A percentile compares a stretch with the other conserved stretches of the same genome.
Evolutionary conservation across 2,888 invertebrate species (phyloP).

Genomic region (Eupithecia exiguata): DNA sequence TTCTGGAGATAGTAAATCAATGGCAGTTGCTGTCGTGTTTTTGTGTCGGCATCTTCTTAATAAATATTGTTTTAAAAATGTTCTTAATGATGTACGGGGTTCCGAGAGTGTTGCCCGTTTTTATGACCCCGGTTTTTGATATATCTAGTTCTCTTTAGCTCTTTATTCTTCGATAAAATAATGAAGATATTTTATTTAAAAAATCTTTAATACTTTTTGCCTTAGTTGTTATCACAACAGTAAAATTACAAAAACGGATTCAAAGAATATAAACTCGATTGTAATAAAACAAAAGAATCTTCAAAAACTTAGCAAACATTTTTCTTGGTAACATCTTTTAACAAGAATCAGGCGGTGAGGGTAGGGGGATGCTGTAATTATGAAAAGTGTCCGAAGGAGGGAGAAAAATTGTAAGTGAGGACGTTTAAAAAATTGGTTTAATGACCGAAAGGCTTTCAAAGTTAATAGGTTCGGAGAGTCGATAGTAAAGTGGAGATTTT

Average conservation of each 20-base stretch:
- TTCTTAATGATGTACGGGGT: slow-evolving; percentile 68
- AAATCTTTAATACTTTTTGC: background rate
- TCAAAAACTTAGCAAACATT: slow-evolving; percentile 35
- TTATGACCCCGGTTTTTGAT: slow-evolving; percentile 36
- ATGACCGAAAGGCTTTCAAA: slow-evolving; percentile 79
- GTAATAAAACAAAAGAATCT: slow-evolving; percentile 38
- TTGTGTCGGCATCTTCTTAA: slow-evolving; percentile 45
- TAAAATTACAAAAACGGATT: slow-evolving; percentile 7
- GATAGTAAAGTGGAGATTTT: slow-evolving; percentile 41
- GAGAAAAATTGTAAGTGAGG: slow-evolving; percentile 71
- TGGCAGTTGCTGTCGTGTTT: slow-evolving; percentile 57
- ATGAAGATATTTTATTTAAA: background rate
- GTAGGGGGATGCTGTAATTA: slow-evolving; percentile 72
- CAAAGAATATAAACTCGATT: slow-evolving; percentile 35
- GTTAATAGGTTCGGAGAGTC: slow-evolving; percentile 79
- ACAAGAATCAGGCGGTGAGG: slow-evolving; percentile 58
- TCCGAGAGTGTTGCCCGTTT: slow-evolving; percentile 51
- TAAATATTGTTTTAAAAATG: slow-evolving; percentile 67
- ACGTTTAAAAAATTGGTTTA: slow-evolving; percentile 79
- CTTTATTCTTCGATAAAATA: background rate
- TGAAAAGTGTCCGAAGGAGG: slow-evolving; percentile 77
- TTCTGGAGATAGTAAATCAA: slow-evolving; percentile 70
- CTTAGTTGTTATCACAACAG: background rate
- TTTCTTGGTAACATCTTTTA: slow-evolving; percentile 78
- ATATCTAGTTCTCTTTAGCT: slow-evolving; percentile 12